Percentiles rank a stretch among this genome's conserved stretches.
These are phyloP conservation scores for Chaenogobius annularis DNA, from an alignment of 2,113 vertebrate genomes.

Conservation along the genomic window DNA sequence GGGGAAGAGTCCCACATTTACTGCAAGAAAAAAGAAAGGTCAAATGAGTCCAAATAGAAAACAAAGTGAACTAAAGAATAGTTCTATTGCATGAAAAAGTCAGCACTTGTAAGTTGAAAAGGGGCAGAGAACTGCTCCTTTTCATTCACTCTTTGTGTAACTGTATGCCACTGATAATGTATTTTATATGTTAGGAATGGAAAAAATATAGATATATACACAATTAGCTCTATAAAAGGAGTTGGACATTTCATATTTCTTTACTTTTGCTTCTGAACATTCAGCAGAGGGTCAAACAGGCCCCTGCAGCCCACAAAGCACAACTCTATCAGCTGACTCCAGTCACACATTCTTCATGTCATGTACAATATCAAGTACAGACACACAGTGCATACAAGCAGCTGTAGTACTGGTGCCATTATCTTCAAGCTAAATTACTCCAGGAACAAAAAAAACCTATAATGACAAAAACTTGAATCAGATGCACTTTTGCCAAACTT, in stretches of 20 bases:
- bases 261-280: neutral
- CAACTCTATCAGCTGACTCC: constrained; percentile 61
- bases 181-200: too few relatives aligned
- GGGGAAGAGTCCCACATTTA: constrained; percentile 89
- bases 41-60: neutral
- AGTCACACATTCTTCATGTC: constrained; percentile 23
- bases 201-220: neutral
- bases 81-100: too few relatives aligned
- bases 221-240: neutral
- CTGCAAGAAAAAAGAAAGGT: constrained; percentile 57
- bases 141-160: too few relatives aligned
- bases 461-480: too few relatives aligned
- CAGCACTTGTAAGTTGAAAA: too few relatives aligned
- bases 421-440: neutral
- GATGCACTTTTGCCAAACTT: too few relatives aligned
- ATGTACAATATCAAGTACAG: constrained; percentile 2
- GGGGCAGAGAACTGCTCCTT: too few relatives aligned
- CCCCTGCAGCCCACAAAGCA: constrained; percentile 38
- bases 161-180: too few relatives aligned
- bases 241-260: neutral
- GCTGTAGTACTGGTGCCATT: neutral
- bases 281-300: neutral
- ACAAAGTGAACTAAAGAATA: neutral
- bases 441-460: too few relatives aligned
- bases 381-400: neutral